These are phyloP conservation scores for Odontophorus gujanensis DNA, from an alignment of 2,113 vertebrate genomes.

Conservation along the genomic window DNA sequence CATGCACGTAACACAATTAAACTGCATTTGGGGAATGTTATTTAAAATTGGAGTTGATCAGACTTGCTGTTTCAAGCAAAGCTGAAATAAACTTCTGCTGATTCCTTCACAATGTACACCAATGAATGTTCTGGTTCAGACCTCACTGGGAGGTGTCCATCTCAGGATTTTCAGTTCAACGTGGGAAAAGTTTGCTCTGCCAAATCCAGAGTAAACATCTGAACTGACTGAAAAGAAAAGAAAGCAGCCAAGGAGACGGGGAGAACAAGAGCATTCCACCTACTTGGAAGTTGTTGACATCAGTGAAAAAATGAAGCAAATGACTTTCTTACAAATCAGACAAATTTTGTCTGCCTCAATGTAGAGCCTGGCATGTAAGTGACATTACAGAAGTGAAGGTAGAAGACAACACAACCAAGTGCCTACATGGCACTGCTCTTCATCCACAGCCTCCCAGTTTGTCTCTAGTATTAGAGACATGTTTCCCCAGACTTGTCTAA, in stretches of 20 bases:
- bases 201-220: not conserved
- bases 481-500: not conserved
- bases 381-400: not conserved
- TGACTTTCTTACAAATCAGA: not conserved
- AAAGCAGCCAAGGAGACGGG: not conserved
- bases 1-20: not conserved
- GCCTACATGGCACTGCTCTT: not conserved
- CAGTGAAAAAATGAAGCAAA: not conserved
- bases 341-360: not conserved
- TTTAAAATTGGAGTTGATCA: not conserved
- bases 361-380: not conserved
- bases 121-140: not conserved
- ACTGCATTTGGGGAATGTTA: not conserved
- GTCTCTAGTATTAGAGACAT: not conserved
- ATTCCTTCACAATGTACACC: not conserved
- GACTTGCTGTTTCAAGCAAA: not conserved
- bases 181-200: fast-evolving
- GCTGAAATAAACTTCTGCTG: not conserved
- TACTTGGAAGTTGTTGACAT: not conserved
- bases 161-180: not conserved
- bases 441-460: not conserved
- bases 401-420: not conserved
- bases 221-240: not conserved
- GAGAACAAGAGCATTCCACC: fast-evolving
- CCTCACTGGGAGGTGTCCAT: not conserved